These are phyloP conservation scores for Micrasema minimum DNA, from an alignment of 1,140 invertebrate species.

Conservation along the genomic window DNA sequence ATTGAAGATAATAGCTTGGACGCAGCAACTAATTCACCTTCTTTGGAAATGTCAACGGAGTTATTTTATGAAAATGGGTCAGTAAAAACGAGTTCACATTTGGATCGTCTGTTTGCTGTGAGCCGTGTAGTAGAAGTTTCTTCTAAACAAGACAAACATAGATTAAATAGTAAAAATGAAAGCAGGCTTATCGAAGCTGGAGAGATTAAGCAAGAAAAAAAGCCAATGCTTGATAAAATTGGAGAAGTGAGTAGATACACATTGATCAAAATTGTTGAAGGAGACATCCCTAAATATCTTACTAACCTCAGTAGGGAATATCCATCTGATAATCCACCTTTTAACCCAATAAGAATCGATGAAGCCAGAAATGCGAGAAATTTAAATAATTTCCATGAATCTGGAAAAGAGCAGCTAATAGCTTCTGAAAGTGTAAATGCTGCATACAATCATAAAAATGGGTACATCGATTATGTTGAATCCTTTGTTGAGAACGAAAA, in stretches of 20 bases:
- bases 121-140: constrained; percentile 74
- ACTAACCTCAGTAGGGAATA: constrained; percentile 65
- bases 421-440: constrained; percentile 66
- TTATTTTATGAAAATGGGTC: constrained; percentile 28
- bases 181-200: constrained; percentile 65
- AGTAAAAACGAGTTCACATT: constrained; percentile 54
- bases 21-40: constrained; percentile 15
- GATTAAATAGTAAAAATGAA: constrained; percentile 69
- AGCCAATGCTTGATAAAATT: constrained; percentile 71
- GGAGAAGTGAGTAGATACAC: constrained; percentile 74
- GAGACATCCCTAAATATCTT: constrained; percentile 66
- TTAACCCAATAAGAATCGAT: constrained; percentile 65
- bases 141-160: constrained; percentile 69
- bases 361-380: constrained; percentile 65
- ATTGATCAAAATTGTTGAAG: constrained; percentile 72
- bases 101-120: constrained; percentile 72
- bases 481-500: constrained; percentile 36
- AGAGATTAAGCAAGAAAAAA: constrained; percentile 66
- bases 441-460: constrained; percentile 63
- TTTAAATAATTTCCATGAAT: constrained; percentile 59
- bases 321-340: constrained; percentile 64
- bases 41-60: constrained; percentile 19
- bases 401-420: constrained; percentile 62
- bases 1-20: constrained; percentile 38
- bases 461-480: constrained; percentile 47